Evolutionary conservation across 2,888 invertebrate species (phyloP), one percentile per base, ranked within the genome.

Genomic region (Standfussiana lucernea): DNA sequence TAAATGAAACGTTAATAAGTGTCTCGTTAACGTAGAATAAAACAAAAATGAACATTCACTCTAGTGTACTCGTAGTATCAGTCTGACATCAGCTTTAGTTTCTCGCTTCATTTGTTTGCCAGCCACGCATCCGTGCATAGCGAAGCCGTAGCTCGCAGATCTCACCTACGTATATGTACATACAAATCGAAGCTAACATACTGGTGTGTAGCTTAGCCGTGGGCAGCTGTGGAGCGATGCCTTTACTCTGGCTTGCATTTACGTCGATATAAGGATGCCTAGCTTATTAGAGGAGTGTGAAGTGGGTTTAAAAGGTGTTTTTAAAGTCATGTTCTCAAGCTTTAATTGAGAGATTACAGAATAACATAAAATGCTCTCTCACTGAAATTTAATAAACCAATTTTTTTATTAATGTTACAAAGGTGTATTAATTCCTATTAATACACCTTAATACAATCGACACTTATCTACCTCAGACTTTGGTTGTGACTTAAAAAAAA

Each of bases 251-350:
- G 28, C 1, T n/a, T 72, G 68, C 68, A 45, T 50, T 45, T 37
- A 42, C 62, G 69, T 24, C 68, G 28, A 61, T 61, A 10, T 50
- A 28, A n/a, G n/a, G 61, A 56, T 82, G 32, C 15, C 65, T 45
- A 32, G 50, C 35, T 50, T n/a, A 47, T 76, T 80, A 79, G 21
- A 50, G 21, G 66, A 71, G 62, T 68, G 82, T 72, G 47, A 70
- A 83, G 70, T 79, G 45, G 40, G 42, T 65, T 40, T 56, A 18
- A 35, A n/a, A 53, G 21, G 37, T 65, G 56, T 72, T 79, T 80
- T 73, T 62, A 28, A 81, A 80, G 21, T 45, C n/a, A 71, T 35
- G 15, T 79, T 74, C 67, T 35, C 67, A 68, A 28, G 66, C 42
- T 66, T 42, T 59, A 59, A 66, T 74, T 61, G 10, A 79, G 66